Evolutionary conservation across 2,113 vertebrate species (phyloP).

Genomic region (Seriola aureovittata): DNA sequence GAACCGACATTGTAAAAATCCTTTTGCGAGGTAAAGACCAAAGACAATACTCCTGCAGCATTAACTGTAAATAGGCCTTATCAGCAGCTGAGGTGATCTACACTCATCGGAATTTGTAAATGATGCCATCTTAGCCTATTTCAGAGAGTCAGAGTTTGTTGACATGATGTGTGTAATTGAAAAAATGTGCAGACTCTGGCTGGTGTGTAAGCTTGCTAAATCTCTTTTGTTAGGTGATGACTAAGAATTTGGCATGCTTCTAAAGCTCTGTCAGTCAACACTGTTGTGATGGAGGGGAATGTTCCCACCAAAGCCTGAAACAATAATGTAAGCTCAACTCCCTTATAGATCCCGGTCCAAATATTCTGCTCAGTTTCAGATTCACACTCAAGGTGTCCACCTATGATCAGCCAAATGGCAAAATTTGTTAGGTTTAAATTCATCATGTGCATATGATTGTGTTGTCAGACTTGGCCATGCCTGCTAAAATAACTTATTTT

Average conservation of each 20-base stretch:
- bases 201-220: slow-evolving; percentile 75
- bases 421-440: slow-evolving; percentile 4
- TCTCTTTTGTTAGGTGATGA: slow-evolving; percentile 79
- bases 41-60: background rate
- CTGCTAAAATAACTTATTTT: background rate
- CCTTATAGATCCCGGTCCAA: slow-evolving; percentile 58
- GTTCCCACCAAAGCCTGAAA: slow-evolving; percentile 74
- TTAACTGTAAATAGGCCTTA: background rate
- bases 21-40: background rate
- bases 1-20: background rate
- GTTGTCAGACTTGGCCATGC: background rate
- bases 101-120: slow-evolving; percentile 49
- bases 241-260: slow-evolving; percentile 72
- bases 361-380: slow-evolving; percentile 38
- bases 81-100: slow-evolving; percentile 36
- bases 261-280: slow-evolving; percentile 70
- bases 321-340: slow-evolving; percentile 65
- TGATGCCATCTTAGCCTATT: slow-evolving; percentile 59
- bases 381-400: slow-evolving; percentile 51
- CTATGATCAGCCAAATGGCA: slow-evolving; percentile 3
- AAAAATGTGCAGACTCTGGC: slow-evolving; percentile 80
- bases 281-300: slow-evolving; percentile 70
- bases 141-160: slow-evolving; percentile 72
- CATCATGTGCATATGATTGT: background rate
- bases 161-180: slow-evolving; percentile 69